A percentile compares a stretch with the other conserved stretches of the same genome.
Evolutionary conservation across 1,140 invertebrate species (phyloP).

Genomic region (Hyles euphorbiae): DNA sequence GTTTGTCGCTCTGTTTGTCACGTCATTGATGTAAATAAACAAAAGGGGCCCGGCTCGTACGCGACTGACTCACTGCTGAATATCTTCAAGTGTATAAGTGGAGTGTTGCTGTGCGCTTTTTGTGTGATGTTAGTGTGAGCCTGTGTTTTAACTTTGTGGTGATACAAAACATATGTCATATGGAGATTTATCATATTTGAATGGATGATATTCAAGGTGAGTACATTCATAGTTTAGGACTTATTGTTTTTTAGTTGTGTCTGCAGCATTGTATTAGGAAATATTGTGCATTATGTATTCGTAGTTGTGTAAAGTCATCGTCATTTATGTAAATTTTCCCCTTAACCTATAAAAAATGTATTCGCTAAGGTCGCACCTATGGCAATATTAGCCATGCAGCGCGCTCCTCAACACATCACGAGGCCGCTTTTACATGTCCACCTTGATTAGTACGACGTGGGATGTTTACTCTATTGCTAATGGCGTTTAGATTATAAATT

Average conservation of each 20-base stretch:
- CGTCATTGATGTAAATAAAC: constrained; percentile 50
- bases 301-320: too few species aligned
- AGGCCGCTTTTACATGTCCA: constrained; percentile 23
- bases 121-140: constrained; percentile 8
- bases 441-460: constrained; percentile 24
- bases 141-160: neutral
- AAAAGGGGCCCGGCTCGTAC: constrained; percentile 30
- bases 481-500: neutral
- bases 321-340: too few species aligned
- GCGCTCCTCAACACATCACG: constrained; percentile 12
- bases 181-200: neutral
- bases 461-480: constrained; percentile 9
- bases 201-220: constrained; percentile 1
- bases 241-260: too few species aligned
- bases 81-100: constrained; percentile 26
- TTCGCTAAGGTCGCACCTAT: too few species aligned
- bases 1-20: constrained; percentile 1
- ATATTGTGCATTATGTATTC: too few species aligned
- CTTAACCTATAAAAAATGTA: too few species aligned
- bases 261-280: too few species aligned
- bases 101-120: constrained; percentile 16
- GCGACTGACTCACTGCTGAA: constrained; percentile 38
- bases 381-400: neutral
- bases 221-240: neutral
- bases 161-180: neutral